These are phyloP conservation scores for Grus americana DNA, from an alignment of 2,113 vertebrate species.

Conservation along the genomic window DNA sequence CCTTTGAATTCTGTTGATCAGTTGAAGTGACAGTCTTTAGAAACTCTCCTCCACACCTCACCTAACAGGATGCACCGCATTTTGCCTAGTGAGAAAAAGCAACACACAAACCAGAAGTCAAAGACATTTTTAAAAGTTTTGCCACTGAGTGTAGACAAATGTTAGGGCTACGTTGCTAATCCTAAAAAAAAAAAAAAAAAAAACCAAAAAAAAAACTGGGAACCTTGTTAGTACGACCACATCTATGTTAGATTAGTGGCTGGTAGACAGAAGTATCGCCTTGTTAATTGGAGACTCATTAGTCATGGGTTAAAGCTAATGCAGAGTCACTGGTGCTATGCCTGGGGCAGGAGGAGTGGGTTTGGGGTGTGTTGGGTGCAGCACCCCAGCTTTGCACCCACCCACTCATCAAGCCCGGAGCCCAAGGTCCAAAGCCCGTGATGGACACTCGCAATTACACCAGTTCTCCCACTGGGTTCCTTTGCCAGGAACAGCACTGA, in stretches of 20 bases:
- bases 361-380: neutral
- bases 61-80: neutral
- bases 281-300: neutral
- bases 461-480: neutral
- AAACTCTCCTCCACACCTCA: neutral
- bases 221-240: neutral
- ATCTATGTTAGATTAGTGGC: neutral
- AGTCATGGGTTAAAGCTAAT: neutral
- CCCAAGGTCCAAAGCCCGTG: accelerated
- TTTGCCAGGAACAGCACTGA: neutral
- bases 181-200: neutral
- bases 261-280: neutral
- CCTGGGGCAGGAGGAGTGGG: neutral
- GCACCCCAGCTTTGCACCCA: neutral
- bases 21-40: neutral
- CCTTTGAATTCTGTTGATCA: neutral
- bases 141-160: neutral
- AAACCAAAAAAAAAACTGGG: neutral
- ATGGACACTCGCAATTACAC: neutral
- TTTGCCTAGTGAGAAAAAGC: neutral
- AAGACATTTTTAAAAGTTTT: neutral
- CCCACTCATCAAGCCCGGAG: neutral
- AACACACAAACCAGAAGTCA: neutral
- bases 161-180: neutral
- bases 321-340: accelerated